Percentiles rank a stretch among this genome's conserved stretches.
Evolutionary conservation across 2,797 vertebrate genomes (phyloP).

Genomic region (Melanotaenia nigrans): DNA sequence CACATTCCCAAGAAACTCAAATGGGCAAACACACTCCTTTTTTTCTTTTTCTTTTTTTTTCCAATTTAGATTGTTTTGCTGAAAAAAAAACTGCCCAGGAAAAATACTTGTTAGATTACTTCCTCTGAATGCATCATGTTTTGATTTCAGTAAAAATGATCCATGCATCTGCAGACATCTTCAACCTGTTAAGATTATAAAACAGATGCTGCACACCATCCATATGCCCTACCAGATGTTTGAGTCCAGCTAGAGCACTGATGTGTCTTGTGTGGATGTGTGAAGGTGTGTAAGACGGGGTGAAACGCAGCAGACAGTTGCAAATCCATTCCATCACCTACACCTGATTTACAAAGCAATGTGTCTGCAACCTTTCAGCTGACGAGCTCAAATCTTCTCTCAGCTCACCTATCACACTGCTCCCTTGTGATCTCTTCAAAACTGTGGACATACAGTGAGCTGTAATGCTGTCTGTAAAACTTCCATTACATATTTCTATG

Average conservation of each 20-base stretch:
- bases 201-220: conserved; percentile 11
- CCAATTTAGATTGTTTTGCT: too few species aligned
- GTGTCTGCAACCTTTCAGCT: conserved; percentile 10
- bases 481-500: neutral
- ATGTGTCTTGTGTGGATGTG: neutral
- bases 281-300: conserved; percentile 3
- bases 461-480: neutral
- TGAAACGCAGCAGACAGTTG: conserved; percentile 26
- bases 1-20: too few species aligned
- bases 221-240: conserved; percentile 11
- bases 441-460: neutral
- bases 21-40: too few species aligned
- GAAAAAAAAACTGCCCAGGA: too few species aligned
- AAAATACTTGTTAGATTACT: too few species aligned
- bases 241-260: neutral
- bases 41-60: too few species aligned
- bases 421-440: neutral
- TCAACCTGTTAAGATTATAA: neutral
- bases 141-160: neutral
- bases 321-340: conserved; percentile 25
- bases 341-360: conserved; percentile 26
- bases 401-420: neutral
- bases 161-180: neutral
- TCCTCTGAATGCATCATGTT: neutral
- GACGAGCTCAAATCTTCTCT: conserved; percentile 26